Evolutionary conservation across 2,113 vertebrate species (phyloP).

Genomic region (Spea bombifrons): DNA sequence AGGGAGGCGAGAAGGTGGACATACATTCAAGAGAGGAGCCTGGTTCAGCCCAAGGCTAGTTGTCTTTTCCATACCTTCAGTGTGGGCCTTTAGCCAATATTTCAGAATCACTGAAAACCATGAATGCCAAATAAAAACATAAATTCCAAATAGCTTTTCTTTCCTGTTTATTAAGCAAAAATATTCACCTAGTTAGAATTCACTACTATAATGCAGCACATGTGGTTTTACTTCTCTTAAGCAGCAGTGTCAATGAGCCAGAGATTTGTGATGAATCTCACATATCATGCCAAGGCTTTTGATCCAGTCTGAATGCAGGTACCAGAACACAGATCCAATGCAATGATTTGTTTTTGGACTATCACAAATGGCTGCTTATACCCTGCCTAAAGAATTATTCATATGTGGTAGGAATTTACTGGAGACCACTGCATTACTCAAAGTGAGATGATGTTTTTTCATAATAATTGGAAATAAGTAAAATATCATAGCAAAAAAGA

Average conservation of each 20-base stretch:
- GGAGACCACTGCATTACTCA: conserved; percentile 32
- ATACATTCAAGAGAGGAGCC: too few species aligned
- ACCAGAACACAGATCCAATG: conserved; percentile 29
- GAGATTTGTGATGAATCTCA: conserved; percentile 2
- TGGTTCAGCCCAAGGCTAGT: too few species aligned
- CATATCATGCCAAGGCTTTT: conserved; percentile 12
- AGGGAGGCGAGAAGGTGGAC: too few species aligned
- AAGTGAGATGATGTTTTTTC: conserved; percentile 32
- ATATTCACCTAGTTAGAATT: too few species aligned
- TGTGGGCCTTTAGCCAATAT: too few species aligned
- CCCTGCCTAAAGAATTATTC: conserved; percentile 20
- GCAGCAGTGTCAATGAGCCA: conserved; percentile 2
- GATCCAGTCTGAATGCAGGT: conserved; percentile 30
- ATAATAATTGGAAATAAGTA: conserved; percentile 40
- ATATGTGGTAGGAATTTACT: conserved; percentile 30
- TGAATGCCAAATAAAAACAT: too few species aligned
- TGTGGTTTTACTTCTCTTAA: conserved; percentile 32
- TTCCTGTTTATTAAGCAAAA: too few species aligned
- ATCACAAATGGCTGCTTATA: conserved; percentile 22
- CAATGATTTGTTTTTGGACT: conserved; percentile 21
- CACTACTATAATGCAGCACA: neutral
- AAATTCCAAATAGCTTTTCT: too few species aligned
- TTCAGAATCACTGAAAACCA: too few species aligned
- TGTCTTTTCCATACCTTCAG: too few species aligned
- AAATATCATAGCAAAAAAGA: conserved; percentile 29